A percentile compares a stretch with the other conserved stretches of the same genome.
Evolutionary conservation across 2,113 vertebrate species (phyloP).

Genomic region (Platysteira castanea): DNA sequence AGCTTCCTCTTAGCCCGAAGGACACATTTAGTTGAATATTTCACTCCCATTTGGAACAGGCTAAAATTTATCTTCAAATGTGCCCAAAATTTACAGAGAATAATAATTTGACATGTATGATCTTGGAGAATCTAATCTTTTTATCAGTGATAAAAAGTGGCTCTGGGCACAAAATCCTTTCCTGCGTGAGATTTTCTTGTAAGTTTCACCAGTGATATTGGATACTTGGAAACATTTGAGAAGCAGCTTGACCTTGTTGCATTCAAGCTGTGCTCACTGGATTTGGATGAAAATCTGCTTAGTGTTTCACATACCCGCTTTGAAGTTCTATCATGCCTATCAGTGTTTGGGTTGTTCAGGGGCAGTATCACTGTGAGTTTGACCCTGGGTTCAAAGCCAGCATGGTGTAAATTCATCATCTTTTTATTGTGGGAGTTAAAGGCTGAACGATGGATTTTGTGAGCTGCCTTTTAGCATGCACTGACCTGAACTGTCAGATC

Average conservation of each 20-base stretch:
- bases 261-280: neutral
- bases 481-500: neutral
- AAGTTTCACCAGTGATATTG: neutral
- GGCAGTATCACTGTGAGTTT: neutral
- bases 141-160: neutral
- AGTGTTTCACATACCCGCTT: neutral
- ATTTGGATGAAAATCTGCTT: neutral
- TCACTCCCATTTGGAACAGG: neutral
- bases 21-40: neutral
- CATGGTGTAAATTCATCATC: neutral
- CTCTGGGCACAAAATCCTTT: neutral
- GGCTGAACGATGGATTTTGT: neutral
- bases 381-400: neutral
- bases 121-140: neutral
- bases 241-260: constrained; percentile 30
- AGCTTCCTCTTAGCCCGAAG: neutral
- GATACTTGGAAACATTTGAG: neutral
- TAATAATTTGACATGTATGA: neutral
- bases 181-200: neutral
- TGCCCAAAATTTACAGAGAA: neutral
- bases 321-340: neutral
- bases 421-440: neutral
- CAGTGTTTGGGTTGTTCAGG: neutral
- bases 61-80: neutral
- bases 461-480: neutral